Evolutionary conservation across 2,113 vertebrate species (phyloP), one percentile per base, ranked within the genome.

Genomic region (Eubucco bourcierii): DNA sequence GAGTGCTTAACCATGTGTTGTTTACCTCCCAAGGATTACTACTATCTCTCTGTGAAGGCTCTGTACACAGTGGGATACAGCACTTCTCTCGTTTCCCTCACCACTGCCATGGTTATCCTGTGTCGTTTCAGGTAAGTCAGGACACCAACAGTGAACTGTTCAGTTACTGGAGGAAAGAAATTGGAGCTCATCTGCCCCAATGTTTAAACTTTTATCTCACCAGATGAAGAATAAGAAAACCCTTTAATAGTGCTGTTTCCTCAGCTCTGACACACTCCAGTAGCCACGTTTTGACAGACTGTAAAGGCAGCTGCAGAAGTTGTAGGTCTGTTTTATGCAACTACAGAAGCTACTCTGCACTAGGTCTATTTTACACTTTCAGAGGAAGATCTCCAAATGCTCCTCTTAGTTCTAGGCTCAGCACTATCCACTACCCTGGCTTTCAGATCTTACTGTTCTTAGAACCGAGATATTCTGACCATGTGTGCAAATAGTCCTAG

Each of bases 51-150:
- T 0, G 98, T 99, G 94, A 99, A 99, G 96, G 99, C 99, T 44
- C 97, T 99, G 81, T 99, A 99, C 97, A 99, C 99, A 0, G 99
- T 99, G 1, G 99, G 99, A 76, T 99, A 99, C 96, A 99, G 99
- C 98, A 99, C 99, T 0, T 99, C 99, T 2, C 98, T 99, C 13
- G 98, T 99, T 44, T 99, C 99, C 60, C 98, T 99, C 88, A 99
- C 99, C 20, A 99, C 99, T 0, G 99, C 99, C 66, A 99, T 99
- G 99, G 98, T 99, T 88, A 99, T 99, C 86, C 97, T 99, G 61
- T 99, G 99, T 89, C 98, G 99, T 58, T 99, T 99, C 97, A 98
- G 99, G 99, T 99, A 95, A 98, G 98, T 82, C 17, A 47, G 8
- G 41, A 23, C 27, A 46, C 3, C 4, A 44, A 39, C 50, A n/a